These are phyloP conservation scores for Agrochola macilenta DNA, from an alignment of 2,888 invertebrate species.

Conservation along the genomic window DNA sequence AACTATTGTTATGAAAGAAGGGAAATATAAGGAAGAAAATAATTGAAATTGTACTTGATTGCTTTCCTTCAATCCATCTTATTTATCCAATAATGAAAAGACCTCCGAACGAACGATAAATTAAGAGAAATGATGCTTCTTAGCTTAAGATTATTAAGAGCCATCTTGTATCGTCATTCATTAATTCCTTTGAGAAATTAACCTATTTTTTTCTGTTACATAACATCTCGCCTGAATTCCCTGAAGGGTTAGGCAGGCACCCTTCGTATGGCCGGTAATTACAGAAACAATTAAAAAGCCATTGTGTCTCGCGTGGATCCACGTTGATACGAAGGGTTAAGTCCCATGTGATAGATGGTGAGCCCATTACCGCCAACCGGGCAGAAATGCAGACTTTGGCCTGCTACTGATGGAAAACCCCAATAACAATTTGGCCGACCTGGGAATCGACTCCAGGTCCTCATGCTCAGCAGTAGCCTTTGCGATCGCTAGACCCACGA, in stretches of 20 bases:
- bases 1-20: not conserved
- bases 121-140: conserved; percentile 9
- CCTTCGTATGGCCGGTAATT: too few relatives aligned
- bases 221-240: not conserved
- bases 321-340: not conserved
- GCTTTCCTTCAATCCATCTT: not conserved
- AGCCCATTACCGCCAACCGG: not conserved
- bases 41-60: not conserved
- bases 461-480: too few relatives aligned
- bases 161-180: conserved; percentile 16
- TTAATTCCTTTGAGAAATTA: not conserved
- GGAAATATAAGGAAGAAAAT: not conserved
- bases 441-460: not conserved
- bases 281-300: too few relatives aligned
- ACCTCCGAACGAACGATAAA: not conserved
- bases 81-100: not conserved
- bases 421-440: not conserved
- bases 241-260: not conserved
- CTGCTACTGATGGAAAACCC: too few relatives aligned
- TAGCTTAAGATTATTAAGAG: not conserved
- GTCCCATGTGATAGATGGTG: too few relatives aligned
- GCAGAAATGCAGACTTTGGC: not conserved
- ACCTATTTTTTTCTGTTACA: not conserved
- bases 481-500: not conserved
- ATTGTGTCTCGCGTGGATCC: too few relatives aligned